Base-by-base conservation (phyloP, 2,888 invertebrate genomes). In the Drosophila paranaensis region DNA sequence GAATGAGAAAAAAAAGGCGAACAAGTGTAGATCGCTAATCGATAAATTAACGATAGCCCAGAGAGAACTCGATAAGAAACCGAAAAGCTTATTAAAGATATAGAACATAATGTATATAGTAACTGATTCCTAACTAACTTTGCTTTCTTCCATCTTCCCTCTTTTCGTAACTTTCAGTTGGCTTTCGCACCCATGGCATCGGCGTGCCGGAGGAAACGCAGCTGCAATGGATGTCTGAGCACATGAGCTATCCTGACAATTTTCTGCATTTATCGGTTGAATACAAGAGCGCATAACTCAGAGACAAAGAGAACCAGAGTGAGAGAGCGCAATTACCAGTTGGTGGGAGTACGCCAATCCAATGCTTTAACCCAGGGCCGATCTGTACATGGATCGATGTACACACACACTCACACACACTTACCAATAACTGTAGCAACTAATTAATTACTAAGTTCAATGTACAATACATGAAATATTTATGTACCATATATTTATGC, bases 221-320 rank as follows among this genome's bases (percentile, higher is more conserved):
- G 13, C 93, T 99, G 11, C 97, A 98, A 90, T 99, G 99, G 99
- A 95, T 99, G 93, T 98, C 98, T 27, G 98, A 99, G 93, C 99
- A 99, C 93, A 94, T 99, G 90, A 98, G 98, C 92, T 98, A 99
- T 93, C 98, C 99, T 0, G 99, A 99, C 93, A 99, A 99, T 93
- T 99, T 99, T 93, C 94, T 99, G 75, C 99, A 99, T 94, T 94
- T 99, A 82, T 95, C 95, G 91, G 91, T 96, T 66, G 82, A 87
- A 66, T 93, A 91, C 80, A 84, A 90, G 74, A 82, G 62, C 69
- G 65, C 71, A 42, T 91, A 87, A 77, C 37, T 43, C 35, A 14
- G n/a, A 1, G 9, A 10, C 5, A 48, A 1, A 45, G 25, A 3
- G 8, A 8, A 3, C 2, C 14, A 27, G 16, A 40, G 16, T 14